Base-by-base conservation (phyloP, 2,888 invertebrate species). In the Poecilobothrus nobilitatus region DNA sequence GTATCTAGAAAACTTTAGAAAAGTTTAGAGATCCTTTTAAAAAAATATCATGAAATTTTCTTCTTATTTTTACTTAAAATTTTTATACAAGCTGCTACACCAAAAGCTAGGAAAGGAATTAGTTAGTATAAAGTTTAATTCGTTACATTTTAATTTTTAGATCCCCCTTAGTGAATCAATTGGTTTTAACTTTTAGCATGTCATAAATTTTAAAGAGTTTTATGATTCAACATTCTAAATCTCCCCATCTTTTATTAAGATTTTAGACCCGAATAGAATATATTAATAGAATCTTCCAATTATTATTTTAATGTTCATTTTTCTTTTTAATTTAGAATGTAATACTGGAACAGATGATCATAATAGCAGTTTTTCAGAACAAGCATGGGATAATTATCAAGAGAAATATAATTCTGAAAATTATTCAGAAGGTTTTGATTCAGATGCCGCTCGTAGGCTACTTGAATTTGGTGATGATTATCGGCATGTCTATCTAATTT, bases 311-410 rank as follows among this genome's bases (percentile, higher is more conserved):
- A 27, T 27, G 27, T 5, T 27, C n/a, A 27, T 27, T 27, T 12
- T 10, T 37, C 12, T 37, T 37, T 37, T 12, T 69, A 34, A 63
- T 70, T 33, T 69, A 80, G 89, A 88, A 77, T 84, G 84, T 71
- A 87, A 86, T 0, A 86, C 85, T 12, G 86, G 87, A 33, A 87
- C 88, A 0, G 91, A 91, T 78, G 90, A 89, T 77, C 89, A 90
- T 74, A 79, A 80, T 67, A 89, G 89, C 76, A 92, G 92, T 77
- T 89, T 93, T 79, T 94, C 93, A 1, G 95, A 95, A 80, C 92
- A 93, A 76, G 94, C 94, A 66, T 96, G 96, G 96, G 96, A 96
- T 82, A 92, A 92, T 82, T 96, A 95, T 84, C 95, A 94, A 91
- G 94, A 94, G 80, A 94, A 93, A 81, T 95, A 95, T 82, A 89